These are phyloP conservation scores for Cyphomyrus discorhynchus DNA, from an alignment of 2,113 vertebrate species.

Conservation along the genomic window DNA sequence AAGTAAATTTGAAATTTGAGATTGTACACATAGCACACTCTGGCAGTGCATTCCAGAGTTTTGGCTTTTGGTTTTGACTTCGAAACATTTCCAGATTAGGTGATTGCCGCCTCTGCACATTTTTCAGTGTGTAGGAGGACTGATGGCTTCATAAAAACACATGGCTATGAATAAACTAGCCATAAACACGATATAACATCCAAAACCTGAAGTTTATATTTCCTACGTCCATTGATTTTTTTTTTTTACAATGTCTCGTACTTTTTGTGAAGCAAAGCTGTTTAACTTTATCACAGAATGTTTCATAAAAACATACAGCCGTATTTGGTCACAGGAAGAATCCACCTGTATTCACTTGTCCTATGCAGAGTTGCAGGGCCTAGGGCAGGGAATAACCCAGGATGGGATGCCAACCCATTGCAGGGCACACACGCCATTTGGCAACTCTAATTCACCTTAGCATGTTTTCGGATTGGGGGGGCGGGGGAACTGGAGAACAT, in stretches of 20 bases:
- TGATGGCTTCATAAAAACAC: not conserved
- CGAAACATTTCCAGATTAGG: not conserved
- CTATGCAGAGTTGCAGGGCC: not conserved
- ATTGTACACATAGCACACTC: not conserved
- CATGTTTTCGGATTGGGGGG: not conserved
- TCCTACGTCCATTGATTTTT: not conserved
- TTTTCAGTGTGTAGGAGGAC: not conserved
- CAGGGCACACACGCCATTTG: not conserved
- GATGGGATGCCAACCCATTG: not conserved
- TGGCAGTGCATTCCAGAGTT: not conserved
- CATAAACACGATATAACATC: not conserved
- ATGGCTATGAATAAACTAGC: not conserved
- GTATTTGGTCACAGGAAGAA: not conserved
- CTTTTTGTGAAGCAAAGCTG: not conserved
- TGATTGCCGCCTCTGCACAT: not conserved
- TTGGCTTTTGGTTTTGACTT: not conserved
- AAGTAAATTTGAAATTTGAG: not conserved
- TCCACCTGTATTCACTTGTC: not conserved
- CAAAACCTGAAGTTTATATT: not conserved
- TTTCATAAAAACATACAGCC: not conserved
- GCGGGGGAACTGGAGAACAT: not conserved
- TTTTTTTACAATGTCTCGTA: not conserved
- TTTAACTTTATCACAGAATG: not conserved
- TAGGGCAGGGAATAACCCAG: not conserved
- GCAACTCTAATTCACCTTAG: not conserved